Base-by-base conservation (phyloP, 2,797 vertebrate genomes). In the Neosalanx taihuensis region DNA sequence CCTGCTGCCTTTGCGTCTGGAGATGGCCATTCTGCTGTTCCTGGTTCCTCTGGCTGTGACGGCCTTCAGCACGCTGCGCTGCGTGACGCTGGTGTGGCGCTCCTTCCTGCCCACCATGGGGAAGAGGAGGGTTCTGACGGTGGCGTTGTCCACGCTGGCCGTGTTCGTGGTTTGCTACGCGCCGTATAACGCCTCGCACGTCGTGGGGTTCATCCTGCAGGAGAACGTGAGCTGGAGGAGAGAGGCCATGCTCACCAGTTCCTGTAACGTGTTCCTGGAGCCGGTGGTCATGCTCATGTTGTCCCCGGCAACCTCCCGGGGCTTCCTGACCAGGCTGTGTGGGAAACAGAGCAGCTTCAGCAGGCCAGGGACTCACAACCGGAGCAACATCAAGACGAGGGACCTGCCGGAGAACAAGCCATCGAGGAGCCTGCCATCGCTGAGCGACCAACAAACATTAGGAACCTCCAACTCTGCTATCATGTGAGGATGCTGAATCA, bases 221-320 rank as follows among this genome's bases (percentile, higher is more conserved):
- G 0, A 69, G 0, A 91, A 84, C 0, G 57, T 93, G 0, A 1
- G 37, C 18, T 97, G 96, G 96, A 88, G 94, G 66, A 80, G 72
- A 0, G 81, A 87, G 57, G 93, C 95, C 0, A 91, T 96, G 70
- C 83, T 96, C 67, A 91, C 91, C 0, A 95, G 94, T 63, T 90
- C 92, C 59, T 96, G 93, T 70, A 97, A 95, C 0, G 94, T 95
- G 0, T 96, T 96, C 69, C 88, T 96, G 79, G 95, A 97, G 76
- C 96, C 96, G 0, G 80, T 92, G 29, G 91, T 96, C 63, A 93
- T 94, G 91, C 75, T 93, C 62, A 88, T 92, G 85, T 77, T 92
- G 12, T 93, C 91, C 0, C 91, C 92, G 0, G 85, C 84, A 0
- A 78, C 70, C 49, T 87, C 88, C 0, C 81, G 72, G 30, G 86